These are phyloP conservation scores for Pseudonaja textilis DNA, from an alignment of 2,113 vertebrate genomes.

Conservation along the genomic window DNA sequence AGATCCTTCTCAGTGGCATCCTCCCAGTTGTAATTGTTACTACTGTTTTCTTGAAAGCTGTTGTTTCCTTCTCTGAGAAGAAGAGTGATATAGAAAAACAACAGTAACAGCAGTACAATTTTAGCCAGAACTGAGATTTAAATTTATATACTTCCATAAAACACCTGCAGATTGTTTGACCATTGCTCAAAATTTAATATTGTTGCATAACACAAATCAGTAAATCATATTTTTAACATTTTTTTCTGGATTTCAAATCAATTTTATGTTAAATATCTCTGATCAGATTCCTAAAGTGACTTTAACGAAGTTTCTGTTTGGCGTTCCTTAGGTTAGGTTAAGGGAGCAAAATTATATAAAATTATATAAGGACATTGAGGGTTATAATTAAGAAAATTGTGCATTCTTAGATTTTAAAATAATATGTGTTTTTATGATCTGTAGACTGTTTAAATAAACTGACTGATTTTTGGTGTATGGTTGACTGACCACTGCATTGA, in stretches of 20 bases:
- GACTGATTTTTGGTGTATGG: not conserved
- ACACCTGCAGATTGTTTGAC: not conserved
- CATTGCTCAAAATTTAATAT: not conserved
- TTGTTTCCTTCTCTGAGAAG: not conserved
- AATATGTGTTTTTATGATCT: not conserved
- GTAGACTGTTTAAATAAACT: not conserved
- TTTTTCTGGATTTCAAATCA: not conserved
- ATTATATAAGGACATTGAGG: not conserved
- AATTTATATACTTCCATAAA: not conserved
- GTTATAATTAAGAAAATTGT: not conserved
- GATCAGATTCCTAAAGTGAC: not conserved
- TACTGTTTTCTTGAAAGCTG: not conserved
- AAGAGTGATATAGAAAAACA: not conserved
- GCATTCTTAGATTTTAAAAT: not conserved
- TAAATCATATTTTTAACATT: not conserved
- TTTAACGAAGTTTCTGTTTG: not conserved
- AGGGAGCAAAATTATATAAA: not conserved
- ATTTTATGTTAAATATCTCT: not conserved
- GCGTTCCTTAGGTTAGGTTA: not conserved
- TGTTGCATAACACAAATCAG: not conserved
- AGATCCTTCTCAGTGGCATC: not conserved
- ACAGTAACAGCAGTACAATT: not conserved
- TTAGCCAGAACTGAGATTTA: not conserved
- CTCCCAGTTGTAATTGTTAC: not conserved
- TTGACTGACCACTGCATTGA: not conserved